Percentiles rank a stretch among this genome's conserved stretches.
Conservation (phyloP, 2,797 vertebrate species). For the Acanthis flammea region DNA sequence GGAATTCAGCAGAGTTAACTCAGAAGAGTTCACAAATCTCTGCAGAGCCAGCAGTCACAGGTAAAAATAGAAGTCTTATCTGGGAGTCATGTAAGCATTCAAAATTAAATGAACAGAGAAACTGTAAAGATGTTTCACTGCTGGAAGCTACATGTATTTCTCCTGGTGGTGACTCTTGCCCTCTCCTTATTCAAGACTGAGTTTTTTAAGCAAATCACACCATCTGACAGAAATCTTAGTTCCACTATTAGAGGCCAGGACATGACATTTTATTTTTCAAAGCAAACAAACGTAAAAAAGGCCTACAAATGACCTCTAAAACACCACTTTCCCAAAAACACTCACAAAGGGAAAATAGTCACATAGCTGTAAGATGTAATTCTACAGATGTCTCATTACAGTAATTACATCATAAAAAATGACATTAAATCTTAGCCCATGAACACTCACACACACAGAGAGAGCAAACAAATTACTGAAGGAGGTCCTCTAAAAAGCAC, state of each 20-base stretch:
- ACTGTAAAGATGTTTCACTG: not conserved
- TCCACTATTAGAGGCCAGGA: not conserved
- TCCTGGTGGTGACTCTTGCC: not conserved
- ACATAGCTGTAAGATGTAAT: not conserved
- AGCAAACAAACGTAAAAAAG: not conserved
- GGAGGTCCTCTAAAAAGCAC: not conserved
- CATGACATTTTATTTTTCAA: not conserved
- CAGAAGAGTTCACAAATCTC: not conserved
- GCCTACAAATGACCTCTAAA: not conserved
- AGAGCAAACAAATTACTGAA: not conserved
- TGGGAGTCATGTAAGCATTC: not conserved
- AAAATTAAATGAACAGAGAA: not conserved
- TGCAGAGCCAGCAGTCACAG: not conserved
- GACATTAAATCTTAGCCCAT: not conserved
- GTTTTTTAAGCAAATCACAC: not conserved
- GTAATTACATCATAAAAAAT: not conserved
- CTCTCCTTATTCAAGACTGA: not conserved
- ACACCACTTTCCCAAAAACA: not conserved
- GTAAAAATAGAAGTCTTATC: slow-evolving; percentile 5
- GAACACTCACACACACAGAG: not conserved
- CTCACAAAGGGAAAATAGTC: not conserved
- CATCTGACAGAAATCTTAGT: not conserved
- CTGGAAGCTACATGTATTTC: not conserved
- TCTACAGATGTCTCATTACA: not conserved
- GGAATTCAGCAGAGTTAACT: not conserved